These are phyloP conservation scores for Ameiurus melas DNA, from an alignment of 2,113 vertebrate species.

Conservation along the genomic window DNA sequence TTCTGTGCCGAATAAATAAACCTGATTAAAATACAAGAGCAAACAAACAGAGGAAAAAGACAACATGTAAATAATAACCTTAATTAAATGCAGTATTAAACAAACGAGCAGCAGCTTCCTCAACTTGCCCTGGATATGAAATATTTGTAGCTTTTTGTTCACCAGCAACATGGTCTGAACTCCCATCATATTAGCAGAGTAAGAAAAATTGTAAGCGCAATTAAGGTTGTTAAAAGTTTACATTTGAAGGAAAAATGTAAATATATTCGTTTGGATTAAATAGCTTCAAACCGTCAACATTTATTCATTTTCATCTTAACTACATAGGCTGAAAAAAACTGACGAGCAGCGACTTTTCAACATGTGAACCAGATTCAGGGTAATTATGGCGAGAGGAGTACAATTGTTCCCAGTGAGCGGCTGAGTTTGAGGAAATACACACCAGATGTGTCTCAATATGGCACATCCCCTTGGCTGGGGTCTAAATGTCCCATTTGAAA, in stretches of 20 bases:
- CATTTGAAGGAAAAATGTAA: background rate
- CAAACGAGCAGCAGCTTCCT: background rate
- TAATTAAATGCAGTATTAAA: background rate
- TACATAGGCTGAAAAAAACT: background rate
- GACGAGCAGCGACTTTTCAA: background rate
- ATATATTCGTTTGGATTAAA: background rate
- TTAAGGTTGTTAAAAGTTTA: background rate
- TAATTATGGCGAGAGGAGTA: constrained; percentile 10
- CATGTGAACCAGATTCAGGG: background rate
- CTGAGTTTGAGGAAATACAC: background rate
- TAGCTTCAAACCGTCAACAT: background rate
- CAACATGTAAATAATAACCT: background rate
- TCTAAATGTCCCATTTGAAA: background rate
- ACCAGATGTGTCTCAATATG: constrained; percentile 6
- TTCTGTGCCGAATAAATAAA: background rate
- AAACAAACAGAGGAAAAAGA: background rate
- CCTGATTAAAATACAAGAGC: background rate
- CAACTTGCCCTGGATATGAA: background rate
- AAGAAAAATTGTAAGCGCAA: background rate
- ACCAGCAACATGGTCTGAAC: background rate
- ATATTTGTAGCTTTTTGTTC: background rate
- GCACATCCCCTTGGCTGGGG: background rate
- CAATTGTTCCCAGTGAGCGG: background rate
- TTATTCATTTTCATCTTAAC: background rate
- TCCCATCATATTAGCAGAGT: background rate